These are phyloP conservation scores for Micropoecilia bifurca DNA, from an alignment of 2,797 vertebrate genomes.

Conservation along the genomic window DNA sequence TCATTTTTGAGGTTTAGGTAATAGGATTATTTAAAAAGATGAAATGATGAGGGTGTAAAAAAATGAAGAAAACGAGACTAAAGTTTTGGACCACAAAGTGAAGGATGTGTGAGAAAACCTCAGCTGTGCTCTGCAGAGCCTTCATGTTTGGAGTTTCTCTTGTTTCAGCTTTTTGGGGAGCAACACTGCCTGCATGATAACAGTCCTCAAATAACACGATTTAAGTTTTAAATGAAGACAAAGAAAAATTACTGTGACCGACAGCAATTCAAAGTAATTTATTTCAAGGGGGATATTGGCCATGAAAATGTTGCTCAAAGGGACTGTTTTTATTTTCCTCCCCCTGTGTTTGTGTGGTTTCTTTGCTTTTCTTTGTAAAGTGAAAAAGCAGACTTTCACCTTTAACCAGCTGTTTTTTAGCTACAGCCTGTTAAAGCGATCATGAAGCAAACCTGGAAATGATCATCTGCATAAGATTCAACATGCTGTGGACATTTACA, in stretches of 20 bases:
- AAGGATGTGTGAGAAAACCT: conserved; percentile 54
- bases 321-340: conserved; percentile 22
- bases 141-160: conserved; percentile 41
- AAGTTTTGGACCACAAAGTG: conserved; percentile 26
- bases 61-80: conserved; percentile 13
- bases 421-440: conserved; percentile 58
- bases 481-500: conserved; percentile 51
- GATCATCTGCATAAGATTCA: conserved; percentile 18
- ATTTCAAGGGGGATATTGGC: conserved; percentile 8
- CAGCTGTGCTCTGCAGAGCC: conserved; percentile 3
- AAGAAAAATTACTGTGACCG: conserved; percentile 42
- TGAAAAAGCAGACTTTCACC: conserved; percentile 54
- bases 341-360: not conserved
- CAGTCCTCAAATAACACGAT: conserved; percentile 60
- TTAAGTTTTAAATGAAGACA: conserved; percentile 55
- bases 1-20: not conserved
- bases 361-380: conserved; percentile 25
- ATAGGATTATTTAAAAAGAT: conserved; percentile 1
- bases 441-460: conserved; percentile 34
- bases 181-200: conserved; percentile 53
- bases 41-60: conserved; percentile 11
- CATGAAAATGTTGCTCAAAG: conserved; percentile 19
- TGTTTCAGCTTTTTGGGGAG: conserved; percentile 47
- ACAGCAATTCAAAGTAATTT: conserved; percentile 35
- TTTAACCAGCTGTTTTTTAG: conserved; percentile 51